Evolutionary conservation across 1,140 invertebrate species (phyloP).

Genomic region (Dinoponera quadriceps): DNA sequence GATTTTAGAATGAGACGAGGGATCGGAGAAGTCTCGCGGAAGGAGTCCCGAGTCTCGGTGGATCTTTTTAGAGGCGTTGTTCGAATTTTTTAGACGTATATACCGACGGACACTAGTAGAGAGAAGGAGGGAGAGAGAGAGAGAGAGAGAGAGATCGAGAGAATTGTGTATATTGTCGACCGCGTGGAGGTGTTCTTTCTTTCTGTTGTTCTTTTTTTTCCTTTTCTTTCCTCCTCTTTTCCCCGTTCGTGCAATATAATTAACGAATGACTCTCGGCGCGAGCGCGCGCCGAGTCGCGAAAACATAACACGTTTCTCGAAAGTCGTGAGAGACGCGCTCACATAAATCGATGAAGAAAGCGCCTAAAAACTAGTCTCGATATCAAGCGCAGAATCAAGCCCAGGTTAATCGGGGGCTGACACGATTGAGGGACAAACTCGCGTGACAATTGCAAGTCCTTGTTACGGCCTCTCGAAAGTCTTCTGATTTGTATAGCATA

Average conservation of each 20-base stretch:
- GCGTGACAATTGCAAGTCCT: slow-evolving; percentile 38
- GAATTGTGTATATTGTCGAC: slow-evolving; percentile 60
- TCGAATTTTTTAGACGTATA: slow-evolving; percentile 54
- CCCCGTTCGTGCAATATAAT: too few relatives aligned
- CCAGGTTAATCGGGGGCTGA: too few relatives aligned
- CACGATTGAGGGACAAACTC: not conserved
- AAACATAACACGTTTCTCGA: not conserved
- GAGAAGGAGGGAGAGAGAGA: slow-evolving; percentile 16
- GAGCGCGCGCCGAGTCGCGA: too few relatives aligned
- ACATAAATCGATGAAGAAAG: too few relatives aligned
- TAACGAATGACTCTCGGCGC: too few relatives aligned
- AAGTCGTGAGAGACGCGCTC: slow-evolving; percentile 4
- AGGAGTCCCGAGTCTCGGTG: not conserved
- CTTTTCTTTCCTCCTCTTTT: not conserved
- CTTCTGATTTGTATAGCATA: slow-evolving; percentile 50
- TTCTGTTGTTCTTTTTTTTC: slow-evolving; percentile 40
- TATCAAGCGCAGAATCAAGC: too few relatives aligned
- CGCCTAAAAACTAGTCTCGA: too few relatives aligned
- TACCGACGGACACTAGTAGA: slow-evolving; percentile 41
- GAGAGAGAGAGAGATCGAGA: slow-evolving; percentile 54
- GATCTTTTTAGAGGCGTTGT: slow-evolving; percentile 57
- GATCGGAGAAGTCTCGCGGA: not conserved
- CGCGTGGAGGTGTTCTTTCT: not conserved
- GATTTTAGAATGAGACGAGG: too few relatives aligned
- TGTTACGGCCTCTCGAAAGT: slow-evolving; percentile 43